Percentiles rank a stretch among this genome's conserved stretches.
phyloP scores from a whole-genome alignment of 2,797 vertebrate genomes.

The Hyperoplus immaculatus region DNA sequence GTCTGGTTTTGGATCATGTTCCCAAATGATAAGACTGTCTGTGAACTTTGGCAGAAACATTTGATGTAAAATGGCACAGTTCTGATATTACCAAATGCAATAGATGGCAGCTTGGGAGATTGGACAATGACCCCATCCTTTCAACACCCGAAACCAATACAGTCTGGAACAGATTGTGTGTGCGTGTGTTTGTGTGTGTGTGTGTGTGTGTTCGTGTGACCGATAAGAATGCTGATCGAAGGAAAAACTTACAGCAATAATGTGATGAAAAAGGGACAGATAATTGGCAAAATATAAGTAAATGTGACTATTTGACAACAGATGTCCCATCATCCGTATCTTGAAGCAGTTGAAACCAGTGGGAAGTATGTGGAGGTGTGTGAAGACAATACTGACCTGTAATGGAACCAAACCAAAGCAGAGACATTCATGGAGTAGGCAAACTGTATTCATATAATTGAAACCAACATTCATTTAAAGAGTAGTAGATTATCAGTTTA shows the following conservation, averaged over 20 bases:
- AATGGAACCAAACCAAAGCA: not conserved
- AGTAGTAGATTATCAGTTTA: not conserved
- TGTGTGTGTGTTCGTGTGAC: not conserved
- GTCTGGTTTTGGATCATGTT: slow-evolving; percentile 29
- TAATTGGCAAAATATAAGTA: not conserved
- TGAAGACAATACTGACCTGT: not conserved
- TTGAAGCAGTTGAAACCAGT: not conserved
- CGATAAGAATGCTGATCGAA: slow-evolving; percentile 48
- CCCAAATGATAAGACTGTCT: slow-evolving; percentile 61
- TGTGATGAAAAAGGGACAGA: slow-evolving; percentile 13
- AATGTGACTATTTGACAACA: not conserved
- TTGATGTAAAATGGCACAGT: slow-evolving; percentile 55
- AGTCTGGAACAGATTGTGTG: not conserved
- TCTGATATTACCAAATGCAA: slow-evolving; percentile 73
- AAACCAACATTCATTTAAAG: not conserved
- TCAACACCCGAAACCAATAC: slow-evolving; percentile 48
- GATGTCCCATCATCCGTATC: not conserved
- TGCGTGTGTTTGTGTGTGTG: not conserved
- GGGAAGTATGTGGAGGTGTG: not conserved
- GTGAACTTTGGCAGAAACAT: slow-evolving; percentile 61
- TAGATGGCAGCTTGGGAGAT: slow-evolving; percentile 47
- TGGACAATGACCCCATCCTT: slow-evolving; percentile 66
- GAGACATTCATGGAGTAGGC: not conserved
- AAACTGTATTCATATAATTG: not conserved
- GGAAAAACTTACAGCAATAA: slow-evolving; percentile 13